Evolutionary conservation across 2,113 vertebrate genomes (phyloP).

Genomic region (Trichechus manatus): DNA sequence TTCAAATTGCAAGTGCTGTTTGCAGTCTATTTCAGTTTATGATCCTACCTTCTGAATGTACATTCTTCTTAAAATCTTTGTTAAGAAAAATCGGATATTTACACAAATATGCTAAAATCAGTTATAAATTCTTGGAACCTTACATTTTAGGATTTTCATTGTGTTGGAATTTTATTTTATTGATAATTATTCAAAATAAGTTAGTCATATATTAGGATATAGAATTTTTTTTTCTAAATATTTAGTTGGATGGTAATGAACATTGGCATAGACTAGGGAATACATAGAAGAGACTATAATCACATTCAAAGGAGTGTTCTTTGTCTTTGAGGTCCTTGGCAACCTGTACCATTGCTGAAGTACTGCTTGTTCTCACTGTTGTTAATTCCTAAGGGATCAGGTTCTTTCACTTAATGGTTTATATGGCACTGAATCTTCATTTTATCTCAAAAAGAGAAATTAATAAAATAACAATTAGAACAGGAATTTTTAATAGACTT

Average conservation of each 20-base stretch:
- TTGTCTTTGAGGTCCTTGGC: not conserved
- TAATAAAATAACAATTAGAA: not conserved
- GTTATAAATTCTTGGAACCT: not conserved
- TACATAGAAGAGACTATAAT: not conserved
- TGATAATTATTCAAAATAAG: constrained; percentile 18
- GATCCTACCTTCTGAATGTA: not conserved
- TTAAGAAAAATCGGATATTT: not conserved
- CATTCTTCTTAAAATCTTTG: not conserved
- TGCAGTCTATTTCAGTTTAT: not conserved
- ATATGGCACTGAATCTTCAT: not conserved
- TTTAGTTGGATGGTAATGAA: not conserved
- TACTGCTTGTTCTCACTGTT: not conserved
- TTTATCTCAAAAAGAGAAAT: not conserved
- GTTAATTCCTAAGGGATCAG: not conserved
- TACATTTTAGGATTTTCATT: not conserved
- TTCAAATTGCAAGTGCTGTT: not conserved
- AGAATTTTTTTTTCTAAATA: not conserved
- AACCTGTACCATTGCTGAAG: no score
- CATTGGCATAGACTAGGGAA: not conserved
- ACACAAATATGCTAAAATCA: not conserved
- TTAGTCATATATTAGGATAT: not conserved
- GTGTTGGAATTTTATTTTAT: not conserved
- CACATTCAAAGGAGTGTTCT: not conserved
- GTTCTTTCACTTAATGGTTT: not conserved
- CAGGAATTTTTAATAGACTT: not conserved